Percentiles rank a stretch among this genome's conserved stretches.
Conservation (phyloP, 1,140 invertebrate genomes). For the Scaptomyza pallida region DNA sequence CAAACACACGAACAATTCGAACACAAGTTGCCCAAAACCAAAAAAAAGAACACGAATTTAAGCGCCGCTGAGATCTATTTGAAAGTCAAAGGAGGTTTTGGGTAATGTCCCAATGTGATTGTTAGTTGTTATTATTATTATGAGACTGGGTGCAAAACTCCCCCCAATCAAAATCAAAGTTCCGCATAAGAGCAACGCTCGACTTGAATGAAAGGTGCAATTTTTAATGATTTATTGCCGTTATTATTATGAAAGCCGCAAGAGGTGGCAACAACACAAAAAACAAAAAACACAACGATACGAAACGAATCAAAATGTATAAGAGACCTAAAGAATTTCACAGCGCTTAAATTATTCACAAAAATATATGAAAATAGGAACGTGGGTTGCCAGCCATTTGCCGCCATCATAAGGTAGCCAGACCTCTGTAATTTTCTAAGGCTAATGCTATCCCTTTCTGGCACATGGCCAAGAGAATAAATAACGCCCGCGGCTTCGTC, state of each 20-base stretch:
- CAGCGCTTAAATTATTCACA: constrained; percentile 75
- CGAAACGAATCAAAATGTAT: too few species aligned
- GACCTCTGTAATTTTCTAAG: constrained; percentile 69
- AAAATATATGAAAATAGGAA: constrained; percentile 60
- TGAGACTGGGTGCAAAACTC: constrained; percentile 17
- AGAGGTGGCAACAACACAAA: constrained; percentile 38
- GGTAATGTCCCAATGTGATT: constrained; percentile 32
- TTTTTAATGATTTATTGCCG: constrained; percentile 82
- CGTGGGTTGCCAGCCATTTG: constrained; percentile 33
- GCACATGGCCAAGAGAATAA: constrained; percentile 10
- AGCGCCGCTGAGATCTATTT: constrained; percentile 39
- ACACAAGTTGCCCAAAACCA: constrained; percentile 61
- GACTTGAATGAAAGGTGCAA: constrained; percentile 82
- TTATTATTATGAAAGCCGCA: constrained; percentile 81
- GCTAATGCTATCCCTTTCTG: constrained; percentile 22
- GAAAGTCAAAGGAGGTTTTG: constrained; percentile 24
- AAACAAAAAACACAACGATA: background rate
- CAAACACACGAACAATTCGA: constrained; percentile 39
- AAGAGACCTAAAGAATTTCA: constrained; percentile 62
- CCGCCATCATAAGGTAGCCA: constrained; percentile 43
- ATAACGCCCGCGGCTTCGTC: constrained; percentile 4
- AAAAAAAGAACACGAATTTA: constrained; percentile 24
- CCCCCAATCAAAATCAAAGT: constrained; percentile 37
- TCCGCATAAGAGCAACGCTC: constrained; percentile 48
- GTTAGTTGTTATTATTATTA: constrained; percentile 54